Evolutionary conservation across 1,140 invertebrate genomes (phyloP), one percentile per base, ranked within the genome.

Genomic region (Meloidogyne hapla): DNA sequence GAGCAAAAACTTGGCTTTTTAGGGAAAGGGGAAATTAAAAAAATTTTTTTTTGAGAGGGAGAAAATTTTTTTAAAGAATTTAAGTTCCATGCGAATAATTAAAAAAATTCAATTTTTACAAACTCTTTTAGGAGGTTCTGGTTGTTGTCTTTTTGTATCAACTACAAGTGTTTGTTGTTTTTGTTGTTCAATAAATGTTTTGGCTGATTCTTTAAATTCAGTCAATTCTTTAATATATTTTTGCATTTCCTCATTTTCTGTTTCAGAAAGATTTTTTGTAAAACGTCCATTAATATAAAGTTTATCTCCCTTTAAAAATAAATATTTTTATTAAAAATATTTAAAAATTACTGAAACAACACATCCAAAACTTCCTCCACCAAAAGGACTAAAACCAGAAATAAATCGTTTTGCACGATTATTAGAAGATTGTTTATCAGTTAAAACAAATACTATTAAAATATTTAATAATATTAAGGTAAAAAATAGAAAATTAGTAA

Each of bases 301-400:
- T 23, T 73, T 73, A 2, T 18, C 48, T 56, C 48, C 48, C 48
- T 56, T 33, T 8, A 33, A n/a, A n/a, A n/a, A n/a, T n/a, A 33
- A 33, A 33, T 33, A 33, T 33, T 3, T 33, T 33, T 33, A n/a
- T 33, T 33, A 8, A 33, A 33, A 33, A 33, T 33, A 33, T n/a
- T n/a, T n/a, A 28, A 74, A 21, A 81, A 63, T 13, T 61, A 78
- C 77, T 45, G 77, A 79, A n/a, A 78, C 77, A 45, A 78, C 77
- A 48, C 77, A 78, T 4, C 77, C 77, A 63, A 78, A 68, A 65
- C 33, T 48, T 26, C 77, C 77, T 23, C 77, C 77, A n/a, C 80
- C 75, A n/a, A 75, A 80, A 18, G 77, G 78, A 15, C 80, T 23
- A n/a, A 68, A 33, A 21, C 77, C 77, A 28, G 42, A 69, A 69